Base-by-base conservation (phyloP, 2,888 invertebrate species). In the Bedellia somnulentella region DNA sequence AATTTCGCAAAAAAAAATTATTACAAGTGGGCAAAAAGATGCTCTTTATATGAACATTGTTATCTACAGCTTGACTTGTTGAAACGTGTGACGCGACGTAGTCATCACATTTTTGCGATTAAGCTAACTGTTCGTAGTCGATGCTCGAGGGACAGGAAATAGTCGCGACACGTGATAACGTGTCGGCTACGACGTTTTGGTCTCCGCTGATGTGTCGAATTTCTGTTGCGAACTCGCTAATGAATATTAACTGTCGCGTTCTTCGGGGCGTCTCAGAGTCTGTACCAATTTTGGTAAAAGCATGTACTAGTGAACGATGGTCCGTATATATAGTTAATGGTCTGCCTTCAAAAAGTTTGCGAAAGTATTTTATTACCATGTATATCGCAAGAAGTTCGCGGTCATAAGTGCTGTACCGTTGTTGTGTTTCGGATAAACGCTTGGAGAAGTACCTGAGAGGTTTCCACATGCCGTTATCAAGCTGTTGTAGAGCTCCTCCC, bases 241-340 rank as follows among this genome's bases (percentile, higher is more conserved):
- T 38, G 15, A 29, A 38, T 9, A 31, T 12, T 2, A 41, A 15
- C 9, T 41, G 38, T 6, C 38, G 3, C 5, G 29, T 30, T 10
- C 41, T 13, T 10, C 37, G 13, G 0, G 39, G 36, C 6, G 32
- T 35, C 24, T 42, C 38, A 2, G 26, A 26, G 12, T 33, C 26
- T 2, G 16, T 32, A 13, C 30, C 11, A 25, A 27, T 16, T 9
- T 38, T 39, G 1, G 21, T 22, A 15, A 37, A 37, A 1, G 39
- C 38, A 15, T 27, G 37, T 1, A 31, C 34, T 11, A 43, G 32
- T 1, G 46, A 43, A 15, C 27, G 25, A 24, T 36, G 36, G 14
- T 36, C 36, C 5, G 32, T 36, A 13, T 16, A 34, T 14, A 36
- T 24, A 8, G 11, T 23, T 2, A 35, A 9, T 12, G 24, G 16